A percentile compares a stretch with the other conserved stretches of the same genome.
Evolutionary conservation across 2,888 invertebrate species (phyloP).

Genomic region (Odontocerum albicorne): DNA sequence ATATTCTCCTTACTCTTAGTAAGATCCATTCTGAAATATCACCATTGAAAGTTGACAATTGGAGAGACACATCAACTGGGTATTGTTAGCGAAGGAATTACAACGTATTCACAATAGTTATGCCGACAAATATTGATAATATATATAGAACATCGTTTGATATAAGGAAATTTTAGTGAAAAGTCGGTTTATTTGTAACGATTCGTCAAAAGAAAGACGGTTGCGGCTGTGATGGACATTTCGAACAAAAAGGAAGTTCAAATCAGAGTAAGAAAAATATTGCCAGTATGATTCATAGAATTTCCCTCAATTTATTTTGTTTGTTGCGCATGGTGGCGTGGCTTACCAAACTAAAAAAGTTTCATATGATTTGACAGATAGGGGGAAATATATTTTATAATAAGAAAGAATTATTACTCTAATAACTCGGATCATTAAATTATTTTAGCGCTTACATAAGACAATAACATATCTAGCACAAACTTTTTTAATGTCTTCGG

Average conservation of each 20-base stretch:
- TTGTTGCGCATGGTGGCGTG: neutral
- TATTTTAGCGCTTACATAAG: no score
- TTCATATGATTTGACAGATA: no score
- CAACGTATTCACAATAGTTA: slow-evolving; percentile 9
- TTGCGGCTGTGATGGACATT: slow-evolving; percentile 31
- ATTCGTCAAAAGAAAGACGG: slow-evolving; percentile 25
- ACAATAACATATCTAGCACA: no score
- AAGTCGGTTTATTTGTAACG: slow-evolving; percentile 10
- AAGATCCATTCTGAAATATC: slow-evolving; percentile 61
- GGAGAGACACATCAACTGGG: slow-evolving; percentile 19
- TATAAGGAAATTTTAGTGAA: slow-evolving; percentile 4
- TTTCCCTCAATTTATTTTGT: neutral
- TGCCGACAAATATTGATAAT: slow-evolving; percentile 9
- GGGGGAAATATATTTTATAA: no score
- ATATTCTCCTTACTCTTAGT: slow-evolving; percentile 91
- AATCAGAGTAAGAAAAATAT: slow-evolving; percentile 21
- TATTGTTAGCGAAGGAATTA: slow-evolving; percentile 15
- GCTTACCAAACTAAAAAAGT: no score
- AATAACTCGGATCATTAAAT: no score
- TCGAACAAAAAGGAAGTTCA: slow-evolving; percentile 38
- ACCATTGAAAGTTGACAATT: slow-evolving; percentile 30
- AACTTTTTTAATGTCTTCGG: no score
- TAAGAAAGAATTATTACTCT: no score
- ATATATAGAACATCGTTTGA: slow-evolving; percentile 15
- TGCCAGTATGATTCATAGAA: slow-evolving; percentile 17